Evolutionary conservation across 2,888 invertebrate species (phyloP), one percentile per base, ranked within the genome.

Genomic region (Cephus rjabovi): DNA sequence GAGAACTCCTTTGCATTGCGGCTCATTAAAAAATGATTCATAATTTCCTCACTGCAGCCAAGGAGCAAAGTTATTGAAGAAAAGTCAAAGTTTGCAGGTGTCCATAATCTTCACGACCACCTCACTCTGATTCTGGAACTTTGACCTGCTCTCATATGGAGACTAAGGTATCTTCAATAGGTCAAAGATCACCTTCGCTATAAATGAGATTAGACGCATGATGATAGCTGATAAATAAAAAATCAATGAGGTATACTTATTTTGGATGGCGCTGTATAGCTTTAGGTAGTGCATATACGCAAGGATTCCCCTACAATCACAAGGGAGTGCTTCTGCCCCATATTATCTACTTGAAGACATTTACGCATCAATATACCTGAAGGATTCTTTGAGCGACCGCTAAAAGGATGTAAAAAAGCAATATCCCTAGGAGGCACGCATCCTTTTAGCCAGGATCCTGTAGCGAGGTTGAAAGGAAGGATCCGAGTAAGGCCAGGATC

Each of bases 371-470:
- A 30, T 31, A 40, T 69, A 34, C 37, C 56, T 68, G 69, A 73
- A 68, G 74, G 79, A 77, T 83, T 80, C 81, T 79, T 78, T 81
- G 81, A 82, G 81, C 83, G 82, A 77, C 77, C 79, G 80, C 84
- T 78, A 81, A 82, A 83, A 85, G 85, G 82, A 83, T 85, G 56
- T 56, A 56, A 56, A 56, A 56, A 56, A 9, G 56, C 56, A 56
- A 56, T 56, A 56, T 56, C 56, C 23, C 56, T 56, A 56, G 56
- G 56, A 56, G 56, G 56, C 56, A 56, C 23, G 56, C 56, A 56
- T 56, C 56, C 56, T 56, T 56, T 56, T 56, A 56, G 23, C 56
- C 56, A 56, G 56, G 56, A 23, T 23, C 56, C 9, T 56, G 23
- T 56, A 56, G 56, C 23, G 9, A 56, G 56, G 56, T 23, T 56